These are phyloP conservation scores for Chrysolina oricalcia DNA, from an alignment of 2,888 invertebrate species.

Conservation along the genomic window DNA sequence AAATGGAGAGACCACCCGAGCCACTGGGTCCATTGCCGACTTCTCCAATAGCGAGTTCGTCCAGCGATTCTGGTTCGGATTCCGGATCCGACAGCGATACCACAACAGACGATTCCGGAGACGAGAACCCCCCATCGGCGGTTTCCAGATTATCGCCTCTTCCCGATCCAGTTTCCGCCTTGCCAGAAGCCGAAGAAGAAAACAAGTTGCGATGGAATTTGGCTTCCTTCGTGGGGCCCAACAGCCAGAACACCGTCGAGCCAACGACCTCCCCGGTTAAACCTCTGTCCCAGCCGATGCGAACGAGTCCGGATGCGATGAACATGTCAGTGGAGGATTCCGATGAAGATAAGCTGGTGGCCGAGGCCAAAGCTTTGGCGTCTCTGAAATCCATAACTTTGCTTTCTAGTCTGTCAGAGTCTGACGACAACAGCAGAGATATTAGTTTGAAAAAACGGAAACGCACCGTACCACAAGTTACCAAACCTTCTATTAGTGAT, in stretches of 20 bases:
- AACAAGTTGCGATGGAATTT: conserved; percentile 66
- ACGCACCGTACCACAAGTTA: conserved; percentile 55
- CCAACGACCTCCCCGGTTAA: conserved; percentile 43
- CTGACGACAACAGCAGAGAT: conserved; percentile 59
- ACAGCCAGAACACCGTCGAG: conserved; percentile 49
- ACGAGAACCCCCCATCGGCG: conserved; percentile 65
- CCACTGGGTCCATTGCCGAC: conserved; percentile 60
- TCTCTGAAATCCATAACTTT: conserved; percentile 67
- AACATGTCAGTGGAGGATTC: conserved; percentile 73
- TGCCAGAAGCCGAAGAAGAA: conserved; percentile 71
- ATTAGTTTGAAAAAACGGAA: conserved; percentile 49
- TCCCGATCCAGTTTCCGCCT: conserved; percentile 49
- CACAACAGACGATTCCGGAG: conserved; percentile 75
- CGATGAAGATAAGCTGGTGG: conserved; percentile 70
- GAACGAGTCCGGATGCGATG: conserved; percentile 66
- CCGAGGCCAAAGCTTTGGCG: conserved; percentile 69
- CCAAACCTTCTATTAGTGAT: conserved; percentile 62
- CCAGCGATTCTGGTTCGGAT: conserved; percentile 78
- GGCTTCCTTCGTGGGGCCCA: conserved; percentile 70
- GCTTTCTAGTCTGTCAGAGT: conserved; percentile 77
- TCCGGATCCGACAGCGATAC: conserved; percentile 76
- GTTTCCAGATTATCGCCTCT: conserved; percentile 8
- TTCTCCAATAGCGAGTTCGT: conserved; percentile 76
- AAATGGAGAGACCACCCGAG: conserved; percentile 61
- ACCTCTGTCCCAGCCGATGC: background rate